Evolutionary conservation across 1,140 invertebrate species (phyloP).

Genomic region (Bombus pyrosoma): DNA sequence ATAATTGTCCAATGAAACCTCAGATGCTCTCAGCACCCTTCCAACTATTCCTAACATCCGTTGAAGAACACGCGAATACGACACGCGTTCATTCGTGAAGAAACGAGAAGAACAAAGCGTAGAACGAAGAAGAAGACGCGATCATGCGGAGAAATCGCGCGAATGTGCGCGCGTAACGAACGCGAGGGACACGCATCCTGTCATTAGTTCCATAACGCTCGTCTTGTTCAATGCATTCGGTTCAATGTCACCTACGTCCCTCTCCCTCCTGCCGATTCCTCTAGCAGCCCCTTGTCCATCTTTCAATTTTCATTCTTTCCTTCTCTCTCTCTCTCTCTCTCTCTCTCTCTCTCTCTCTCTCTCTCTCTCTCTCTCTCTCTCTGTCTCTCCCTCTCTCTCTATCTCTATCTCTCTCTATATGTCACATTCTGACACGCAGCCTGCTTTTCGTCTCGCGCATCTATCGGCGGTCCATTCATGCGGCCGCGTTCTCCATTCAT

Average conservation of each 20-base stretch:
- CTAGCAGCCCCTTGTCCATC: constrained; percentile 40
- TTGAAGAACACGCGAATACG: neutral
- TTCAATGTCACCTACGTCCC: constrained; percentile 79
- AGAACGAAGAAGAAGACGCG: constrained; percentile 34
- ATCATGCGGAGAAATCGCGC: constrained; percentile 35
- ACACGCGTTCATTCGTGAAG: neutral
- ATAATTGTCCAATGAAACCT: neutral
- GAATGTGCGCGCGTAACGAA: constrained; percentile 46
- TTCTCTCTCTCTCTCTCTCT: constrained; percentile 28
- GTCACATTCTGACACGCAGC: neutral
- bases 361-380: too few species aligned
- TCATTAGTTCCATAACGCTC: constrained; percentile 76
- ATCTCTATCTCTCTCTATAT: too few species aligned
- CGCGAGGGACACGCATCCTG: constrained; percentile 75
- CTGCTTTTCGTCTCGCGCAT: constrained; percentile 64
- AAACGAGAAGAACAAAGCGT: too few species aligned
- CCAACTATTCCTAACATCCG: neutral
- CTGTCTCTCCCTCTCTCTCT: constrained; percentile 14
- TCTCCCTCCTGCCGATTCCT: constrained; percentile 67
- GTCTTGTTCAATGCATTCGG: constrained; percentile 78
- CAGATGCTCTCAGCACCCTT: too few species aligned
- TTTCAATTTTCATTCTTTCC: neutral
- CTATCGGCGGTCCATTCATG: constrained; percentile 65
- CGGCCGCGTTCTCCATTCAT: constrained; percentile 66
- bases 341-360: neutral